Conservation (phyloP, 2,797 vertebrate species). For the Poecilia picta region DNA sequence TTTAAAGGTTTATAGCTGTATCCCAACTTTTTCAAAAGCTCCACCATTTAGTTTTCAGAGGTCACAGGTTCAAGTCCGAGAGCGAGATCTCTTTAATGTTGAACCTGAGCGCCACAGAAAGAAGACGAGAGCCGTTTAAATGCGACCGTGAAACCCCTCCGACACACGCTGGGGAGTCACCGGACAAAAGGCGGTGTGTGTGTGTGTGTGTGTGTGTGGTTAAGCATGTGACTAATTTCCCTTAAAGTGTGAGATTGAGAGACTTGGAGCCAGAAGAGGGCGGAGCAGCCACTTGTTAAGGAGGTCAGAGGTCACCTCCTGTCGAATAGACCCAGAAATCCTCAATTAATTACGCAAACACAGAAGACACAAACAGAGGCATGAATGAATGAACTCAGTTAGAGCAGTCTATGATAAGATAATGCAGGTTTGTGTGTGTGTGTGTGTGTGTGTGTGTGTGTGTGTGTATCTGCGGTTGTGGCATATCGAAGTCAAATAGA, state of each 20-base stretch:
- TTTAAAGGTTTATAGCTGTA: background rate
- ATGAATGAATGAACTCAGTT: conserved; percentile 27
- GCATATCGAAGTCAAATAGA: conserved; percentile 51
- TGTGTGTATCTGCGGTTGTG: conserved; percentile 8
- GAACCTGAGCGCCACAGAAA: conserved; percentile 56
- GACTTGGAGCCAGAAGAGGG: conserved; percentile 66
- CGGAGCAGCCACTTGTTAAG: conserved; percentile 75
- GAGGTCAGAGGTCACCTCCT: conserved; percentile 76
- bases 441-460: too few relatives aligned
- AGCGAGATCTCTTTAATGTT: conserved; percentile 37
- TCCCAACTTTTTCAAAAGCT: background rate
- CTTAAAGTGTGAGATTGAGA: conserved; percentile 78
- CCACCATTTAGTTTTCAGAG: conserved; percentile 31
- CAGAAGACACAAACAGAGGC: conserved; percentile 59
- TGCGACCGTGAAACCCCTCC: conserved; percentile 73
- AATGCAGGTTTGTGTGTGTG: conserved; percentile 37
- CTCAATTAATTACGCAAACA: conserved; percentile 81
- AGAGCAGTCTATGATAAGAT: conserved; percentile 53
- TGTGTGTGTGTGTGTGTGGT: conserved; percentile 49
- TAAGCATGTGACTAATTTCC: conserved; percentile 82
- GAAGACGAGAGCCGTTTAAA: conserved; percentile 65
- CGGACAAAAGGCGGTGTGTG: conserved; percentile 61
- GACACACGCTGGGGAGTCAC: conserved; percentile 75
- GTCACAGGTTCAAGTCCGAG: conserved; percentile 56
- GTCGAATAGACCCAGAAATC: conserved; percentile 78